Base-by-base conservation (phyloP, 2,113 vertebrate genomes). In the Seriola quinqueradiata region DNA sequence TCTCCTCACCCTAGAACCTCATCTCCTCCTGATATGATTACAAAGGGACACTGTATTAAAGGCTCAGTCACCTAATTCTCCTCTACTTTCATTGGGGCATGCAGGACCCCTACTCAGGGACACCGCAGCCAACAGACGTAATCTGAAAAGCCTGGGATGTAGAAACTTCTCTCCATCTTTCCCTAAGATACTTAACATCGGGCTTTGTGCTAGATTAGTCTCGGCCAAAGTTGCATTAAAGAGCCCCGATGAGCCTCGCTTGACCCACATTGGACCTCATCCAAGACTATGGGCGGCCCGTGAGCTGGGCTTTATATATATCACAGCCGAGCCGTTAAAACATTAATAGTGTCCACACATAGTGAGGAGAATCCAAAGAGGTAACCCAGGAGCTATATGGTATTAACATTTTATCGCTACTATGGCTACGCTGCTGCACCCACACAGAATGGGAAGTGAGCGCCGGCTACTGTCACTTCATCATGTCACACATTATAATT, bases 121-220 rank as follows among this genome's bases (percentile, higher is more conserved):
- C 67, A 71, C 87, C 79, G 32, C 81, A 19, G 83, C 80, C 80
- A 85, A 86, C 90, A 69, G 86, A 87, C 75, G 7, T 92, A 94
- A 94, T 93, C 93, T 92, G 90, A 84, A 92, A 93, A 93, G 90
- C 90, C 87, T 57, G 63, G 65, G 86, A 88, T 90, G 89, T 79
- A 76, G 87, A 84, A 91, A 89, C 87, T 88, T 92, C 81, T 86
- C 86, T 86, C 86, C 86, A 92, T 92, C 93, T 91, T 92, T 79
- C 86, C 87, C 75, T 92, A 93, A 94, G 89, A 93, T 92, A 92
- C 90, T 94, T 93, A 94, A 87, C 77, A 75, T 73, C 44, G 55
- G 87, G 87, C 90, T 93, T 93, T 91, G 90, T 90, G 88, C 76
- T 81, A 91, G 90, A 94, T 94, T 94, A 92, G 86, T 92, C 90